Conservation (phyloP, 1,140 invertebrate species). For the Caerostris darwini region DNA sequence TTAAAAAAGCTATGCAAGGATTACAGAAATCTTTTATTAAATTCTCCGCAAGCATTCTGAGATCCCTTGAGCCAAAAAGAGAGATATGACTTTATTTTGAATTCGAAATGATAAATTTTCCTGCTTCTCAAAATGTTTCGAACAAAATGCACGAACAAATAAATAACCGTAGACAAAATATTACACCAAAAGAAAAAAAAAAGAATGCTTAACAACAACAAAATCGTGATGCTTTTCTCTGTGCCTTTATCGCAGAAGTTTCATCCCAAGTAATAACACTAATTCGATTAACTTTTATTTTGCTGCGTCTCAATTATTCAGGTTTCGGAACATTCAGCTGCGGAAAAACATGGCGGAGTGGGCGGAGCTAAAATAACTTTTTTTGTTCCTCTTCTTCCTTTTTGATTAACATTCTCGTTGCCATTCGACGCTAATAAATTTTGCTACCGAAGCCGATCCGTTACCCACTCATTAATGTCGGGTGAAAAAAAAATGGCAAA, state of each 20-base stretch:
- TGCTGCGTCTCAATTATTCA: conserved; percentile 63
- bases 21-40: conserved; percentile 21
- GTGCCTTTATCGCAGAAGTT: background rate
- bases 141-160: conserved; percentile 67
- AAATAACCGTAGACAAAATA: conserved; percentile 58
- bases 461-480: conserved; percentile 53
- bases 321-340: conserved; percentile 53
- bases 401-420: conserved; percentile 72
- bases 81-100: background rate
- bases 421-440: conserved; percentile 60
- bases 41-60: conserved; percentile 15
- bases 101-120: conserved; percentile 51
- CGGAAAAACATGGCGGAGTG: conserved; percentile 65
- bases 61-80: background rate
- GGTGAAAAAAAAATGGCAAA: conserved; percentile 30
- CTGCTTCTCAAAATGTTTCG: conserved; percentile 7
- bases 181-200: conserved; percentile 44
- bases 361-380: conserved; percentile 7
- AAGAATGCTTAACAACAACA: background rate
- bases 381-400: conserved; percentile 1
- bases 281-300: conserved; percentile 74
- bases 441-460: conserved; percentile 48
- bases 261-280: conserved; percentile 56
- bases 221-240: conserved; percentile 35
- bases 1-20: background rate